These are phyloP conservation scores for Toxotes chatareus DNA, from an alignment of 2,113 vertebrate species.

Conservation along the genomic window DNA sequence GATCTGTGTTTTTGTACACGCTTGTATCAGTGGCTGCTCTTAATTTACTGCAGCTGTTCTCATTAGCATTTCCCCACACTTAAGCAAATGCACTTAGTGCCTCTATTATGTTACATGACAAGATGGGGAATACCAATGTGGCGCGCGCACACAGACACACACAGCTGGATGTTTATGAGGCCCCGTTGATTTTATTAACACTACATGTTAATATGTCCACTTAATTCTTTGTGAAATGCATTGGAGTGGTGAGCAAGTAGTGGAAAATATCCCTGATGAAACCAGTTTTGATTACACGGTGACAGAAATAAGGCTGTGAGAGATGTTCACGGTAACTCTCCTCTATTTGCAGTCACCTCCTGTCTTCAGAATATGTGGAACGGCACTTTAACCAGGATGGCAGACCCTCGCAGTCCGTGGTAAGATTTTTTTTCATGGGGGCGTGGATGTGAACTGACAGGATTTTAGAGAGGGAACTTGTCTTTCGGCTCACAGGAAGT, in stretches of 20 bases:
- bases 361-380: slow-evolving; percentile 91
- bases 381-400: slow-evolving; percentile 86
- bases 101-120: slow-evolving; percentile 57
- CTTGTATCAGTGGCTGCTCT: slow-evolving; percentile 36
- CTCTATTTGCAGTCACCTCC: slow-evolving; percentile 86
- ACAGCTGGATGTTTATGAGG: slow-evolving; percentile 25
- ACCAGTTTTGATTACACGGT: not conserved
- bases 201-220: slow-evolving; percentile 9
- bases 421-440: slow-evolving; percentile 74
- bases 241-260: slow-evolving; percentile 16
- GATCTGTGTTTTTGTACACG: not conserved
- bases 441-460: not conserved
- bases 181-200: slow-evolving; percentile 33
- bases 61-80: slow-evolving; percentile 65
- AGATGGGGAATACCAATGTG: slow-evolving; percentile 55
- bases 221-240: slow-evolving; percentile 14
- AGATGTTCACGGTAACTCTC: slow-evolving; percentile 9
- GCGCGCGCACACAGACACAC: slow-evolving; percentile 18
- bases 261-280: slow-evolving; percentile 3
- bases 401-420: slow-evolving; percentile 83
- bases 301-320: not conserved
- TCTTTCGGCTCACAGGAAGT: slow-evolving; percentile 5
- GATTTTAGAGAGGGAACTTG: slow-evolving; percentile 26
- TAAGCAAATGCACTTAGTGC: slow-evolving; percentile 53
- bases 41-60: slow-evolving; percentile 66